A percentile compares a stretch with the other conserved stretches of the same genome.
These are phyloP conservation scores for Pachyuromys duprasi DNA, from an alignment of 2,797 vertebrate species.

Conservation along the genomic window DNA sequence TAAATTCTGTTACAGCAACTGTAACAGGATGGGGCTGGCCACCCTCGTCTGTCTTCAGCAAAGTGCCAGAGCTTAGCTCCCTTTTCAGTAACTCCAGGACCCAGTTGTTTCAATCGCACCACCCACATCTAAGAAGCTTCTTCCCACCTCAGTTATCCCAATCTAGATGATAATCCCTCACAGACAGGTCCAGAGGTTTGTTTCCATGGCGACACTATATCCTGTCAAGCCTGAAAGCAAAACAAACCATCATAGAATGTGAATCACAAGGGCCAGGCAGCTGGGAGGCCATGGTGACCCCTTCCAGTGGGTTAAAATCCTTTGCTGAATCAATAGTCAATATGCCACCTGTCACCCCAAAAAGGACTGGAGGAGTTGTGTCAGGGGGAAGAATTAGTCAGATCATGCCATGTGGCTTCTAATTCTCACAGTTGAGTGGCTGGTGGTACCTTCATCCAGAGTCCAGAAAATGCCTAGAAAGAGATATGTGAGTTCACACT, in stretches of 20 bases:
- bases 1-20: background rate
- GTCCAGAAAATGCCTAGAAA: background rate
- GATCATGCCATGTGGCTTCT: background rate
- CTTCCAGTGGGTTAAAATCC: background rate
- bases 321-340: background rate
- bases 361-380: background rate
- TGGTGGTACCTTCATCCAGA: background rate
- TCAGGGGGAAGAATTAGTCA: background rate
- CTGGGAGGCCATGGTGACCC: accelerated
- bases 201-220: background rate
- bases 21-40: background rate
- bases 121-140: background rate
- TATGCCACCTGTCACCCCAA: accelerated
- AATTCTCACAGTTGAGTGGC: background rate
- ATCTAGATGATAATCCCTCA: background rate
- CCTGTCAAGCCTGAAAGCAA: background rate
- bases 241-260: background rate
- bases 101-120: background rate
- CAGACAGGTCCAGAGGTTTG: background rate
- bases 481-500: background rate
- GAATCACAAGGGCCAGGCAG: background rate
- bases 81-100: background rate
- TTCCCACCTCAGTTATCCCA: background rate
- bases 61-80: background rate
- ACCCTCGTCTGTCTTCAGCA: background rate